A percentile compares a stretch with the other conserved stretches of the same genome.
Evolutionary conservation across 2,797 vertebrate species (phyloP).

Genomic region (Danionella dracula): DNA sequence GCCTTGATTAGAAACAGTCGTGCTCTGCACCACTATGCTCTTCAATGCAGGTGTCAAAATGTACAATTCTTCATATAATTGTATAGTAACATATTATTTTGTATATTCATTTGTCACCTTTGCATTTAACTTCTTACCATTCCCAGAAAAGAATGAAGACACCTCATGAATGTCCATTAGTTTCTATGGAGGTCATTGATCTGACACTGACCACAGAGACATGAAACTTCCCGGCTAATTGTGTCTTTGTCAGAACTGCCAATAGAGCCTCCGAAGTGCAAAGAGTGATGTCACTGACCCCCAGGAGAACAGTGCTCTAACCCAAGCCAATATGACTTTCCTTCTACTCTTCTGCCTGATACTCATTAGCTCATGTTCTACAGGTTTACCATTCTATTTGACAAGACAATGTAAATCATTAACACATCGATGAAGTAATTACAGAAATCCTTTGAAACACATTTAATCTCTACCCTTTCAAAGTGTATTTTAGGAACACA

Average conservation of each 20-base stretch:
- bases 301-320: constrained; percentile 46
- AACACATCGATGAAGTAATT: background rate
- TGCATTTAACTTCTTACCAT: background rate
- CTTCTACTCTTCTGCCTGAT: constrained; percentile 60
- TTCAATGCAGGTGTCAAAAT: too few relatives aligned
- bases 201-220: constrained; percentile 47
- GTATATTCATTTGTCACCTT: too few relatives aligned
- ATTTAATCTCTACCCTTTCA: too few relatives aligned
- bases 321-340: constrained; percentile 31
- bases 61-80: too few relatives aligned
- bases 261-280: constrained; percentile 53
- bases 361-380: constrained; percentile 49
- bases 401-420: background rate
- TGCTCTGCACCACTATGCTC: too few relatives aligned
- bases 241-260: constrained; percentile 54
- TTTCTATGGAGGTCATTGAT: constrained; percentile 53
- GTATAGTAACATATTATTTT: too few relatives aligned
- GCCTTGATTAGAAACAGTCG: too few relatives aligned
- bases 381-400: constrained; percentile 26
- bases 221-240: constrained; percentile 56
- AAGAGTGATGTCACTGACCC: constrained; percentile 51
- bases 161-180: background rate
- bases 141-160: background rate
- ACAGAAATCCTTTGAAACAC: background rate
- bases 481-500: too few relatives aligned